Base-by-base conservation (phyloP, 2,888 invertebrate species). In the Habrosyne pyritoides region DNA sequence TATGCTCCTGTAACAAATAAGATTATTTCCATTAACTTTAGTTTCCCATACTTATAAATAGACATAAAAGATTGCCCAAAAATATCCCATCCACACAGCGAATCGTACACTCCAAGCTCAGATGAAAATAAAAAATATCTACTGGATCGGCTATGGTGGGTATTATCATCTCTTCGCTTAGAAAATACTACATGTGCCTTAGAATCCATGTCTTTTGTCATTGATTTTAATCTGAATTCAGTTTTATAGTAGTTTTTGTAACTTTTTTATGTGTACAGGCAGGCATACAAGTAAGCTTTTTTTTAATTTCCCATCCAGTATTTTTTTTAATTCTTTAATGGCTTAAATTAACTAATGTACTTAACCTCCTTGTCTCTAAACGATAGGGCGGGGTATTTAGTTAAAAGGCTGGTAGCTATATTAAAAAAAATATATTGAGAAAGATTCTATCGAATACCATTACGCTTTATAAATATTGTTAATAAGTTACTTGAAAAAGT, bases 21-120 rank as follows among this genome's bases (percentile, higher is more conserved):
- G 56, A 64, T 65, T 63, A 66, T 61, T 55, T 63, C 66, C 61
- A 71, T 63, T 71, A 65, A 69, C 66, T 57, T 63, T 53, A 59
- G 47, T 59, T 59, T 63, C 59, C 64, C 56, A 53, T 59, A 60
- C 59, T 59, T 66, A 66, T 61, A 67, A 63, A 59, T 61, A 57
- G 54, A 55, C 61, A 61, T 64, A 65, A 60, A 69, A 68, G 63
- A 63, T 56, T 58, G 57, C 53, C 59, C 51, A 57, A 60, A 63
- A 64, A 63, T 63, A 61, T 18, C 57, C 54, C 48, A 52, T 53
- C 54, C 30, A 33, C 42, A 28, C n/a, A 33, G 57, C 56, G 30
- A 54, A 48, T 51, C 46, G 52, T 49, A 18, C 42, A 18, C 42
- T 42, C 24, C 7, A 24, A 24, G 7, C 24, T n/a, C n/a, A n/a